Conservation (phyloP, 1,140 invertebrate genomes). For the Temnothorax curvispinosus region DNA sequence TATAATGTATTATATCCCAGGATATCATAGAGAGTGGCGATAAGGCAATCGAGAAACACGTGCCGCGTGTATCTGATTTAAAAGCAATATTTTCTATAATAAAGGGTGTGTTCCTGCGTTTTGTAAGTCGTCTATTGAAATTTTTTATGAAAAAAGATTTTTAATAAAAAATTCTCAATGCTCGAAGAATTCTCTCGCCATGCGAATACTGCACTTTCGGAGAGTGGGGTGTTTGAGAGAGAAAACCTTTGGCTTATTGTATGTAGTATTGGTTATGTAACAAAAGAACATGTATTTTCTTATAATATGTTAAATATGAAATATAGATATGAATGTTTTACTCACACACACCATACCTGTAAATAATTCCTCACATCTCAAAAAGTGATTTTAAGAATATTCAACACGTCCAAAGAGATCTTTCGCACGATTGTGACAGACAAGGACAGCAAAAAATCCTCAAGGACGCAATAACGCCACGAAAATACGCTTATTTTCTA, state of each 20-base stretch:
- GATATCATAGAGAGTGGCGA: slow-evolving; percentile 4
- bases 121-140: background rate
- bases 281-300: background rate
- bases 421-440: background rate
- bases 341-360: background rate
- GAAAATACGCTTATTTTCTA: slow-evolving; percentile 53
- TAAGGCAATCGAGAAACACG: slow-evolving; percentile 42
- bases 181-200: background rate
- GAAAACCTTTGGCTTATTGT: background rate
- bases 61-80: slow-evolving; percentile 14
- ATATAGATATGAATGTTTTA: background rate
- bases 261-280: background rate
- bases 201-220: background rate
- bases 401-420: background rate
- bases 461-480: slow-evolving; percentile 16
- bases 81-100: slow-evolving; percentile 37
- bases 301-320: background rate
- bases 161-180: slow-evolving; percentile 6
- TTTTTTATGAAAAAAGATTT: background rate
- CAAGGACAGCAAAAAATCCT: background rate
- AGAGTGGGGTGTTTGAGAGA: background rate
- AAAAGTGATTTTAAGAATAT: background rate
- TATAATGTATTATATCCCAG: slow-evolving; percentile 49
- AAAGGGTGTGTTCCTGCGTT: slow-evolving; percentile 24
- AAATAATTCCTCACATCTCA: background rate